Evolutionary conservation across 2,113 vertebrate species (phyloP).

Genomic region (Prolemur simus): DNA sequence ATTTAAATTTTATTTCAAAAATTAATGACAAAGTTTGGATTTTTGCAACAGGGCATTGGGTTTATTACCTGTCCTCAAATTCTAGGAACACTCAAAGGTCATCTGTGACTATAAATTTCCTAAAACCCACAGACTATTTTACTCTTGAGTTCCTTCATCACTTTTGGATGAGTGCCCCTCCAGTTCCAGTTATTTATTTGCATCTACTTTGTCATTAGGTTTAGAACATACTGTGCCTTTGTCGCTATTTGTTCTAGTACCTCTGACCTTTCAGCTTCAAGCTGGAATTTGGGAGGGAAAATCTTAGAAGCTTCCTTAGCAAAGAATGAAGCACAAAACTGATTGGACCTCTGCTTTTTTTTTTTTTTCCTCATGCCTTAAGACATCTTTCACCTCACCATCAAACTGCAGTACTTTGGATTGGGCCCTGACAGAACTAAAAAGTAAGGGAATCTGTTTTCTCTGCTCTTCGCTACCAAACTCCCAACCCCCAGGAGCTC

Average conservation of each 20-base stretch:
- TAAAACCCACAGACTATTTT: background rate
- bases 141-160: background rate
- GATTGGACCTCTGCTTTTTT: background rate
- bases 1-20: background rate
- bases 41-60: background rate
- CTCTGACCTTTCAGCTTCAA: slow-evolving; percentile 59
- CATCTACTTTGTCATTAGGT: slow-evolving; percentile 42
- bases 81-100: background rate
- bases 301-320: slow-evolving; percentile 38
- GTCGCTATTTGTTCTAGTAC: slow-evolving; percentile 49
- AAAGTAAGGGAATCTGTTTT: background rate
- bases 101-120: background rate
- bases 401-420: background rate
- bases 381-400: background rate
- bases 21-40: background rate
- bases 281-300: slow-evolving; percentile 54
- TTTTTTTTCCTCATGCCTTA: background rate
- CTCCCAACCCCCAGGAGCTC: background rate
- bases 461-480: background rate
- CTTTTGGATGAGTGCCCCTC: slow-evolving; percentile 3
- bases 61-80: slow-evolving; percentile 27
- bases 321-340: slow-evolving; percentile 37
- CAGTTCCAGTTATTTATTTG: slow-evolving; percentile 57
- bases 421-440: background rate
- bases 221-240: slow-evolving; percentile 63